Evolutionary conservation across 2,888 invertebrate species (phyloP).

Genomic region (Nymphalis urticae): DNA sequence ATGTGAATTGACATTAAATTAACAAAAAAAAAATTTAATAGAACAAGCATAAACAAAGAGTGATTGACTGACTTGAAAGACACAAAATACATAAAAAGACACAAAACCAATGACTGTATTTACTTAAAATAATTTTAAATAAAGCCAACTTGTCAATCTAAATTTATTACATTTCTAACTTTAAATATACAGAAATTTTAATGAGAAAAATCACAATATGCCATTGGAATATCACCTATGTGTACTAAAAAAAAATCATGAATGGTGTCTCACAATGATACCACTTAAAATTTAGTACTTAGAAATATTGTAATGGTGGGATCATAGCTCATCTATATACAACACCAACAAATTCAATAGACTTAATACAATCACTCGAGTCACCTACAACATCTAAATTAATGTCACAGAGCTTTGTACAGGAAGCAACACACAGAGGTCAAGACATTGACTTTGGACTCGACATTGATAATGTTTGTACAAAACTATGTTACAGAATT

Average conservation of each 20-base stretch:
- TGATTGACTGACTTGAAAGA: constrained; percentile 46
- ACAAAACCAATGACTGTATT: constrained; percentile 42
- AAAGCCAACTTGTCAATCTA: constrained; percentile 59
- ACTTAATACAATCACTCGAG: constrained; percentile 78
- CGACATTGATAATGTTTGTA: constrained; percentile 36
- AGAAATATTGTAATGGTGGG: constrained; percentile 80
- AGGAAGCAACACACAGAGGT: constrained; percentile 25
- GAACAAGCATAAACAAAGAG: constrained; percentile 62
- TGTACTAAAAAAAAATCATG: constrained; percentile 55
- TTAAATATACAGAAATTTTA: constrained; percentile 69
- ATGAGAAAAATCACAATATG: constrained; percentile 75
- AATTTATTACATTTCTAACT: constrained; percentile 60
- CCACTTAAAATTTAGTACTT: constrained; percentile 77
- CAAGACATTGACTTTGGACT: constrained; percentile 14
- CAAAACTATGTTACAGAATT: constrained; percentile 55
- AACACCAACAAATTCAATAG: constrained; percentile 77
- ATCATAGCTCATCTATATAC: constrained; percentile 80
- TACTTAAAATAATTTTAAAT: constrained; percentile 37
- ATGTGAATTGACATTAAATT: constrained; percentile 22
- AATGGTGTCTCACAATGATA: constrained; percentile 68
- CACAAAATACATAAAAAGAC: constrained; percentile 40
- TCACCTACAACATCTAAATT: constrained; percentile 65
- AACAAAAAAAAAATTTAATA: constrained; percentile 32
- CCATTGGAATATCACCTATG: constrained; percentile 75
- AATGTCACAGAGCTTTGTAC: constrained; percentile 51